Evolutionary conservation across 2,888 invertebrate species (phyloP).

Genomic region (Ramazzottius varieornatus): DNA sequence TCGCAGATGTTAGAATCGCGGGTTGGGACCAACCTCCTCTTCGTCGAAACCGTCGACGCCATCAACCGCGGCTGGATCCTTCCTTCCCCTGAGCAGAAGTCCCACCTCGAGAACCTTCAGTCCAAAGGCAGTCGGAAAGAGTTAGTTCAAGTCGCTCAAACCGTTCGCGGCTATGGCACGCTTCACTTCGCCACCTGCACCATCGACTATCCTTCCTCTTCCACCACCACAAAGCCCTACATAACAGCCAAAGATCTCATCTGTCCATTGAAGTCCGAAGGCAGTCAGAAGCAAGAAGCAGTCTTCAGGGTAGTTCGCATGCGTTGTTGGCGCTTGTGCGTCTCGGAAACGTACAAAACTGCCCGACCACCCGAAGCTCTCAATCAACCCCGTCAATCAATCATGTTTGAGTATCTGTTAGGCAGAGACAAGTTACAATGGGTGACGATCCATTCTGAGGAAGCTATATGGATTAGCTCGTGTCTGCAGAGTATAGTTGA

Average conservation of each 20-base stretch:
- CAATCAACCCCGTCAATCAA: background rate
- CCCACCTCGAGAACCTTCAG: background rate
- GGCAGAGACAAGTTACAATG: background rate
- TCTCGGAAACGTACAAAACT: background rate
- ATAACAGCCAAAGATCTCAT: background rate
- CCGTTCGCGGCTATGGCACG: background rate
- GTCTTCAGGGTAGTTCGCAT: background rate
- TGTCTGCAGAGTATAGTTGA: slow-evolving; percentile 4
- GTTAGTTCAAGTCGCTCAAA: background rate
- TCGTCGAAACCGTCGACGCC: slow-evolving; percentile 1
- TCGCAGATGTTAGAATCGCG: background rate
- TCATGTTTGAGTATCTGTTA: background rate
- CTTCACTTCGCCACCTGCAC: background rate
- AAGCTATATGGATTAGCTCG: background rate
- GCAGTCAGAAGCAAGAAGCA: background rate
- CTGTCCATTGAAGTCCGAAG: background rate
- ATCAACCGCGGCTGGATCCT: slow-evolving; percentile 1
- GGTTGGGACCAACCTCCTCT: slow-evolving; percentile 3
- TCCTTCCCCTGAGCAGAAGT: background rate
- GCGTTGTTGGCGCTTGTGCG: background rate
- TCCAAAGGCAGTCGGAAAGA: background rate
- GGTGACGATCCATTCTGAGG: background rate
- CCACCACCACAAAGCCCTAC: background rate
- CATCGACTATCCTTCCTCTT: background rate
- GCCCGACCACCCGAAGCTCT: background rate